Conservation (phyloP, 2,797 vertebrate genomes). For the Myoxocephalus aenaeus region DNA sequence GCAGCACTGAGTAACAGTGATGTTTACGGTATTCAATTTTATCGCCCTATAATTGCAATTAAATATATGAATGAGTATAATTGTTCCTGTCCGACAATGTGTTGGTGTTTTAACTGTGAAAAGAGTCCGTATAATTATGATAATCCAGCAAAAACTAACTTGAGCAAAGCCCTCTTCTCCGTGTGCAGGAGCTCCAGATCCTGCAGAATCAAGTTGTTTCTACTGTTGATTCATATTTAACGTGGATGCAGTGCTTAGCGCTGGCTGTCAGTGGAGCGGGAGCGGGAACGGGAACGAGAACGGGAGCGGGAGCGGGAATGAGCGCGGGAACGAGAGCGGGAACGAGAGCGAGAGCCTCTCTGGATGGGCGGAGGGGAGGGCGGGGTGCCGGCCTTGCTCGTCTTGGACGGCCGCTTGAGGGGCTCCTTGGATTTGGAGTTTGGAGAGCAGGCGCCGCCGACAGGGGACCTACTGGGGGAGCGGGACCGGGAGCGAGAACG, state of each 20-base stretch:
- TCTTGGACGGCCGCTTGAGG: conserved; percentile 80
- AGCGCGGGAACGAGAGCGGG: conserved; percentile 69
- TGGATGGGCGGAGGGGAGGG: conserved; percentile 65
- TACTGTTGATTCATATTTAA: not conserved
- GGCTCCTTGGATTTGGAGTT: conserved; percentile 80
- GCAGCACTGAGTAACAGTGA: not conserved
- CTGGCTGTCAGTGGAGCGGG: conserved; percentile 91
- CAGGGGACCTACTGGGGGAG: conserved; percentile 88
- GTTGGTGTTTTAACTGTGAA: conserved; percentile 21
- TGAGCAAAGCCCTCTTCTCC: not conserved
- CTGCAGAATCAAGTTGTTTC: conserved; percentile 20
- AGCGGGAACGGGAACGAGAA: conserved; percentile 80
- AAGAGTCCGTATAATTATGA: not conserved
- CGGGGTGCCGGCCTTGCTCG: conserved; percentile 71
- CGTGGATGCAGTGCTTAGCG: conserved; percentile 78
- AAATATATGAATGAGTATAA: not conserved
- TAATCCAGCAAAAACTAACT: conserved; percentile 21
- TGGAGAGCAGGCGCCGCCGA: conserved; percentile 64
- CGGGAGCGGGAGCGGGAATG: conserved; percentile 58
- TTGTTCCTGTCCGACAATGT: not conserved
- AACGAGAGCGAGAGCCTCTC: conserved; percentile 72
- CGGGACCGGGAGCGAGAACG: conserved; percentile 79
- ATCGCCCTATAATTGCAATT: not conserved
- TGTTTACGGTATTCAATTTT: not conserved
- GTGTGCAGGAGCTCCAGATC: conserved; percentile 23